Base-by-base conservation (phyloP, 1,140 invertebrate genomes). In the Melanaphis sacchari region DNA sequence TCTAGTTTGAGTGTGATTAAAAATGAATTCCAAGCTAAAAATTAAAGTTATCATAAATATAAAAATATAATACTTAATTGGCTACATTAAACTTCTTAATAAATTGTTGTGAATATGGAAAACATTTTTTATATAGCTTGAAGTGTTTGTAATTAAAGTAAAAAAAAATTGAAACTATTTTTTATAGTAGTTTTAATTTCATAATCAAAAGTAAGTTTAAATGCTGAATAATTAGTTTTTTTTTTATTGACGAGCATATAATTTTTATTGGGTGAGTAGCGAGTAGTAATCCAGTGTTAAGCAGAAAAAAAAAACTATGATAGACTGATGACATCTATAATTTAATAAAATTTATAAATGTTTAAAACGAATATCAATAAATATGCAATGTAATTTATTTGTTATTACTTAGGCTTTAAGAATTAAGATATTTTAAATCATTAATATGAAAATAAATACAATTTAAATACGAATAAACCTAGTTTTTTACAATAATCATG, bases 11-110 rank as follows among this genome's bases (percentile, higher is more conserved):
- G 93, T 95, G 94, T 52, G 95, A 94, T 82, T 95, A 95, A 94
- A 21, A 97, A 95, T 41, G 96, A 96, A 89, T 96, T 96, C 94
- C 96, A 95, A 0, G 96, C 97, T 91, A 96, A 95, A 94, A 94
- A 93, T 76, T 90, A 21, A 38, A 54, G 66, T 66, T 22, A 76
- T 54, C 54, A 40, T 89, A 76, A 43, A 76, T n/a, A n/a, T 18
- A 76, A 76, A n/a, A 6, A n/a, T n/a, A 66, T 5, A 26, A 59
- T 15, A 4, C n/a, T 66, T 84, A 26, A 41, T 9, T 31, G 2
- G 11, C 6, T 22, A 81, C 5, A 82, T 40, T 84, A 84, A 84
- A 41, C n/a, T 66, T n/a, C 1, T 76, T 76, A 31, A 22, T 36
- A 18, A 15, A 76, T n/a, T 66, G 3, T 90, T 46, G 7, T 24